Evolutionary conservation across 2,113 vertebrate species (phyloP).

Genomic region (Beaufortia kweichowensis): DNA sequence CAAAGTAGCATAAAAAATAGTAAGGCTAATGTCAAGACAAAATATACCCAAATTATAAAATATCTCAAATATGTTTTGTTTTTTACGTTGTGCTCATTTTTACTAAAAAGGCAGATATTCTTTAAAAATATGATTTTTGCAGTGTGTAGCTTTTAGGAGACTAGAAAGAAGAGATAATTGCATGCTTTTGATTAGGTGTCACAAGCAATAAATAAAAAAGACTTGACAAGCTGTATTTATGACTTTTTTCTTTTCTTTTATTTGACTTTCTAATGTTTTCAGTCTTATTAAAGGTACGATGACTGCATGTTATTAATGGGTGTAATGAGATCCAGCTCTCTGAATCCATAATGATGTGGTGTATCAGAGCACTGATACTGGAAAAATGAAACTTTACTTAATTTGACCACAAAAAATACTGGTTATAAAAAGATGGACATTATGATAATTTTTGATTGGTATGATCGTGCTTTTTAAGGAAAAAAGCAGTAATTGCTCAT

Average conservation of each 20-base stretch:
- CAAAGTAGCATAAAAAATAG: too few relatives aligned
- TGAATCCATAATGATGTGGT: conserved; percentile 56
- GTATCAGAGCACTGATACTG: conserved; percentile 58
- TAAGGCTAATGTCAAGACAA: too few relatives aligned
- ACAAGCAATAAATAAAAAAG: conserved; percentile 18
- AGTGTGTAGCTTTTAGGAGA: too few relatives aligned
- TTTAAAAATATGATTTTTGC: too few relatives aligned
- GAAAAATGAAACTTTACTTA: conserved; percentile 57
- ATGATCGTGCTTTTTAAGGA: conserved; percentile 49
- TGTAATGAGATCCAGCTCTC: conserved; percentile 66
- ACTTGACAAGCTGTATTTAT: not conserved
- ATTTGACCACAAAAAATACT: conserved; percentile 62
- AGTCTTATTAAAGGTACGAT: conserved; percentile 39
- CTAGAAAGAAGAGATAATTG: not conserved
- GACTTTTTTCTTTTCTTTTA: not conserved
- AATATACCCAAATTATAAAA: too few relatives aligned
- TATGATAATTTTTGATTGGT: too few relatives aligned
- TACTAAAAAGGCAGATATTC: too few relatives aligned
- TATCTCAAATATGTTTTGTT: too few relatives aligned
- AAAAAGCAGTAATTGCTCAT: conserved; percentile 61
- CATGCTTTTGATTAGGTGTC: conserved; percentile 21
- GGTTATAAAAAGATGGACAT: conserved; percentile 68
- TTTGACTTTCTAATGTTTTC: not conserved
- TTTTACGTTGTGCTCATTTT: too few relatives aligned
- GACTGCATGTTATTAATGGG: conserved; percentile 57